Base-by-base conservation (phyloP, 2,888 invertebrate species). In the Elmis aenea region DNA sequence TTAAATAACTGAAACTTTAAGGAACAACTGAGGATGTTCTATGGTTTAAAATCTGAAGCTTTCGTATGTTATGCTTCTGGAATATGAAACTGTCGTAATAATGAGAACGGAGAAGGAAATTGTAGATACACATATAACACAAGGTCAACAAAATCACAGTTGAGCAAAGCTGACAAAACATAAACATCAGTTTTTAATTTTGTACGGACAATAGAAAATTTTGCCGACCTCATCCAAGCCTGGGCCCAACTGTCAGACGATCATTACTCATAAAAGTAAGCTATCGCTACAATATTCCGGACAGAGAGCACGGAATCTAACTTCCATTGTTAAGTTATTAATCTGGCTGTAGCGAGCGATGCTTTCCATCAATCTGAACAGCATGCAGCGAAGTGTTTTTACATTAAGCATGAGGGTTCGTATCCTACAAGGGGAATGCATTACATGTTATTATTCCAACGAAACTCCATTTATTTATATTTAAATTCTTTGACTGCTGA, bases 191-290 rank as follows among this genome's bases (percentile, higher is more conserved):
- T n/a, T n/a, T n/a, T n/a, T n/a, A n/a, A n/a, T n/a, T n/a, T n/a
- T n/a, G n/a, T n/a, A n/a, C n/a, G n/a, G 33, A 38, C 38, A 40
- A 54, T 52, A 51, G 52, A 51, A 58, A 57, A 52, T 59, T 64
- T 56, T 66, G 66, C 66, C 64, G 62, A 65, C 53, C 57, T 67
- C 67, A 66, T 63, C 56, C 45, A 43, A 52, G 50, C 54, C 53
- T 55, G 61, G 51, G 51, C 54, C 53, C 45, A 57, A 58, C 61
- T 60, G 61, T 63, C 62, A 61, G 60, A 56, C 46, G 51, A 66
- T 61, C 67, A 67, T 66, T 66, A 66, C 61, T 66, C 66, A 66
- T 62, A 61, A 59, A 59, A 57, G 58, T 57, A 57, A 59, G 60
- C 59, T 59, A 60, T 57, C 51, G 52, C 46, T 51, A 54, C 57